Evolutionary conservation across 2,113 vertebrate species (phyloP), one percentile per base, ranked within the genome.

Genomic region (Edolisoma coerulescens): DNA sequence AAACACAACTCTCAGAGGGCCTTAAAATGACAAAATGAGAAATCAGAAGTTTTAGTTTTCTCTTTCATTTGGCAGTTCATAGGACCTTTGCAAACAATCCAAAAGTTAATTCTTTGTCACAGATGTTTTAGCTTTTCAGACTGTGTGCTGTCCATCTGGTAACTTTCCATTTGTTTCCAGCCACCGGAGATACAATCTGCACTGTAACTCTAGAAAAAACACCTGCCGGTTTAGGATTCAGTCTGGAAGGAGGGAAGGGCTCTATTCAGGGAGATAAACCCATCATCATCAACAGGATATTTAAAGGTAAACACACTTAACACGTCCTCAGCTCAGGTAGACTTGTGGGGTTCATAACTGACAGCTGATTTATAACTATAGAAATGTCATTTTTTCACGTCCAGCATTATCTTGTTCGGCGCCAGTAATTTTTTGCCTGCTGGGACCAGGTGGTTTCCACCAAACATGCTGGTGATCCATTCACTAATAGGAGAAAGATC

Each of bases 201-300:
- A 98, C 89, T 0, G 63, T 99, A 81, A 97, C 97, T 20, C 93
- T 99, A 95, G 98, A 99, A 94, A 99, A 99, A 98, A 98, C 98
- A 37, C 96, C 98, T 21, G 98, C 98, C 0, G 99, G 99, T 30
- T 97, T 99, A 39, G 99, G 99, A 82, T 99, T 99, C 85, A 99
- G 99, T 69, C 94, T 99, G 94, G 99, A 99, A 90, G 99, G 99
- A 85, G 99, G 99, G 53, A 99, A 98, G 95, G 99, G 99, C 30
- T 99, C 99, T 7, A 97, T 99, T 88, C 98, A 98, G 5, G 99
- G 99, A 94, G 99, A 99, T 95, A 99, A 97, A 93, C 99, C 99
- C 11, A 96, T 99, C 45, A 88, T 96, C 39, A 88, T 99, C 86
- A 99, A 98, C 97, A 98, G 99, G 92, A 98, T 99, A 92, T 99